Base-by-base conservation (phyloP, 2,113 vertebrate genomes). In the Haplochromis burtoni region DNA sequence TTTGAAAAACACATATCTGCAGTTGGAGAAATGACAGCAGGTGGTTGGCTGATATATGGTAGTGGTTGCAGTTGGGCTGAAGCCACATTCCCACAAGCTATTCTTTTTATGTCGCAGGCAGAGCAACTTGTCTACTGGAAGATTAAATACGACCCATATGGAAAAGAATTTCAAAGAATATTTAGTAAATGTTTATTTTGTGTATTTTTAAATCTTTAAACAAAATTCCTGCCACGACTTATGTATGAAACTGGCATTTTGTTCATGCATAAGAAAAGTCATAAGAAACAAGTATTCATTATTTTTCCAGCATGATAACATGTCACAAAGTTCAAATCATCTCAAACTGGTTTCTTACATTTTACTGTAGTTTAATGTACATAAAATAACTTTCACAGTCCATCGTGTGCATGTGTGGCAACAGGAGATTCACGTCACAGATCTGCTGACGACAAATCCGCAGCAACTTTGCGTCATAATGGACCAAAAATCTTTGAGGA, bases 31-130 rank as follows among this genome's bases (percentile, higher is more conserved):
- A 76, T 76, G 89, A 90, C 83, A 88, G 89, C 47, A 10, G 19
- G 51, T 40, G 24, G 26, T 31, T 14, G 45, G 55, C 13, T 73
- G 49, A 85, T 59, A 49, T 59, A 63, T 66, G 63, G 86, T 68
- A 82, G 85, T 83, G 57, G 87, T 45, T 88, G 19, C 6, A 49
- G 71, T 63, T 80, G 83, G 84, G 61, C 79, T 73, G 11, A 81
- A 86, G 38, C 81, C 53, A 86, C 86, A 80, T 82, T 42, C 84
- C 84, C 91, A 86, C 78, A 88, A 59, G 68, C 68, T 42, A 80
- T 26, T 45, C 54, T 82, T 26, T 29, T 87, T 53, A 16, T 21
- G 63, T 73, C 29, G 19, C 5, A 35, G 21, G 8, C 17, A n/a
- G 31, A 76, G 24, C 80, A 81, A 2, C 51, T 82, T 71, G 35